Evolutionary conservation across 53 echinoderm and acorn worm species (phyloP).

Genomic region (Paracentrotus lividus): DNA sequence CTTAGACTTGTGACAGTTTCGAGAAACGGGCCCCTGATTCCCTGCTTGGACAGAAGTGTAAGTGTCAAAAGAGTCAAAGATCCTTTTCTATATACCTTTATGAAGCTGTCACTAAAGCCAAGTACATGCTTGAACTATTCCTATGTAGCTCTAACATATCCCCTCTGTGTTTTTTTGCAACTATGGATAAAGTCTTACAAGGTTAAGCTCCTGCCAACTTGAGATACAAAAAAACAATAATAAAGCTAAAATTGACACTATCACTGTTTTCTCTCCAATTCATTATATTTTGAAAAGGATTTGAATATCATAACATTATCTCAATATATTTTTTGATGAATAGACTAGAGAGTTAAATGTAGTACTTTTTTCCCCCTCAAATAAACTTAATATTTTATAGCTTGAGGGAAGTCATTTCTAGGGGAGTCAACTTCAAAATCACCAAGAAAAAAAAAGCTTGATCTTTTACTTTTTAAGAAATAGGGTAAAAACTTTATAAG

Average conservation of each 20-base stretch:
- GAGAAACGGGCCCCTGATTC: too few relatives aligned
- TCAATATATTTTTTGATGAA: not conserved
- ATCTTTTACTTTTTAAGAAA: not conserved
- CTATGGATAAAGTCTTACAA: not conserved
- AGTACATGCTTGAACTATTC: not conserved
- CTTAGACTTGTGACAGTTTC: too few relatives aligned
- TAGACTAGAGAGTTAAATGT: not conserved
- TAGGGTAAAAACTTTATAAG: not conserved
- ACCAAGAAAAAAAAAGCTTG: not conserved
- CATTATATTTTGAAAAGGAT: not conserved
- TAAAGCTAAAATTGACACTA: not conserved
- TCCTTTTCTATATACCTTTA: not conserved
- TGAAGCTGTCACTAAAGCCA: not conserved
- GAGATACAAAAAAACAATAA: not conserved
- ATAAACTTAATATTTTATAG: not conserved
- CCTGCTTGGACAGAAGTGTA: not conserved
- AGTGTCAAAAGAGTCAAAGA: not conserved
- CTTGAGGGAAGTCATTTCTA: not conserved
- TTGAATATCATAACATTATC: not conserved
- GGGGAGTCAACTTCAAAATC: not conserved
- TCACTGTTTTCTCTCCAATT: not conserved
- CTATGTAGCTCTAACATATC: not conserved
- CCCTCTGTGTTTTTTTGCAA: not conserved
- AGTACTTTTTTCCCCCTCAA: not conserved
- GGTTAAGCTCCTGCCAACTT: not conserved